A percentile compares a stretch with the other conserved stretches of the same genome.
These are phyloP conservation scores for Lucifuga dentata DNA, from an alignment of 2,113 vertebrate species.

Conservation along the genomic window DNA sequence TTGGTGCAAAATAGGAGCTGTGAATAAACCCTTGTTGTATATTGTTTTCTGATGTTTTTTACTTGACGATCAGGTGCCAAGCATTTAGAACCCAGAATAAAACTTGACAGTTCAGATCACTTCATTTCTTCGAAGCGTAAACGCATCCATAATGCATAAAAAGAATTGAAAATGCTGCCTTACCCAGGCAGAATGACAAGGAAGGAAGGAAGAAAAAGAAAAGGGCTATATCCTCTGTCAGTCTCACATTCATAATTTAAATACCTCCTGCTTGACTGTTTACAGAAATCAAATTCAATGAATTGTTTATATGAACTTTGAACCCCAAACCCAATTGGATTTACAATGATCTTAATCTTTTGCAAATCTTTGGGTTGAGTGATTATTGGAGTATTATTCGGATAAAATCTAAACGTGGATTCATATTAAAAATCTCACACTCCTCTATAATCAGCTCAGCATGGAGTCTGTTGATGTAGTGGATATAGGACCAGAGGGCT, in stretches of 20 bases:
- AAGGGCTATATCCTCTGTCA: background rate
- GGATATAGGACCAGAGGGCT: conserved; percentile 51
- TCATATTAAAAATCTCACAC: conserved; percentile 66
- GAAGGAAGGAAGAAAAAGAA: background rate
- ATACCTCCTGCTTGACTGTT: conserved; percentile 46
- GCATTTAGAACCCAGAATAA: conserved; percentile 31
- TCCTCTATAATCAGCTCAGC: conserved; percentile 70
- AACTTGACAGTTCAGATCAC: conserved; percentile 22
- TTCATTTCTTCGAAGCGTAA: conserved; percentile 34
- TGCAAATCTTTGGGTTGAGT: conserved; percentile 41
- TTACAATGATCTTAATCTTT: conserved; percentile 59
- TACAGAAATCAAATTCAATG: conserved; percentile 40
- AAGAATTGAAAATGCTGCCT: background rate
- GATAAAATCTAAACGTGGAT: conserved; percentile 62
- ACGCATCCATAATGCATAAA: background rate
- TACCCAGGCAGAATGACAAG: conserved; percentile 1
- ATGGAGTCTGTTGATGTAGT: conserved; percentile 57
- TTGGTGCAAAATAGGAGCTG: background rate
- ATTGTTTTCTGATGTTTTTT: conserved; percentile 43
- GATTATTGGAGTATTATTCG: conserved; percentile 59
- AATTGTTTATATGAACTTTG: conserved; percentile 41
- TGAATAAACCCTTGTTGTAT: conserved; percentile 12
- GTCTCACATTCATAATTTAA: conserved; percentile 45
- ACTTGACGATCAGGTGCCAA: conserved; percentile 41
- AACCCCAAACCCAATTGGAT: conserved; percentile 56